phyloP scores from a whole-genome alignment of 2,797 vertebrate species.

The Ciconia nigra region DNA sequence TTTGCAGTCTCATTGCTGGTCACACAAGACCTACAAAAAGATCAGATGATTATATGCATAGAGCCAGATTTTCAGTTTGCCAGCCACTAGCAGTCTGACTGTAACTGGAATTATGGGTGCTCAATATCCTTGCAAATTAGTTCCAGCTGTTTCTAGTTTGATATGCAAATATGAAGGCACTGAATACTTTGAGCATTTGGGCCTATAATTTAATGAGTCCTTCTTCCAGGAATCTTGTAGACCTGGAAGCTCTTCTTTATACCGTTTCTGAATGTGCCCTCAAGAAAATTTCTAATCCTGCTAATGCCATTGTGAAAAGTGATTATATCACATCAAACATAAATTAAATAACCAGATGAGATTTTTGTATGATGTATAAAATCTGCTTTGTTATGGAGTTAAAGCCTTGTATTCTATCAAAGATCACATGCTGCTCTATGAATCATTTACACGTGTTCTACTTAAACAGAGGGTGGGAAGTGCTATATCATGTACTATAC shows the following conservation, averaged over 20 bases:
- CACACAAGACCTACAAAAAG: background rate
- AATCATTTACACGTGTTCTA: background rate
- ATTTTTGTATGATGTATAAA: background rate
- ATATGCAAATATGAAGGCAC: background rate
- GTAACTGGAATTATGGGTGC: background rate
- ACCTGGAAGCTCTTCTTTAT: background rate
- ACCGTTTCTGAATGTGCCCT: background rate
- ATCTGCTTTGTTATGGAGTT: background rate
- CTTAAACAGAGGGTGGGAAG: background rate
- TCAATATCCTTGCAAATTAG: background rate
- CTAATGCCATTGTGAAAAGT: background rate
- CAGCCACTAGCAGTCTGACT: background rate
- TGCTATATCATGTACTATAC: background rate
- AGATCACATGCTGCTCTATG: background rate
- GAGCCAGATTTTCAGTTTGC: background rate
- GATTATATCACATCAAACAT: background rate
- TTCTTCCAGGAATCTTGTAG: background rate
- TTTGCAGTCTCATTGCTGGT: background rate
- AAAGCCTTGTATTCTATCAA: background rate
- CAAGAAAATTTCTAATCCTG: background rate
- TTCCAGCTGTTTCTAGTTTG: constrained; percentile 7
- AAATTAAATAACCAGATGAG: background rate
- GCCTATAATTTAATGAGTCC: background rate
- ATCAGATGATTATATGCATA: background rate
- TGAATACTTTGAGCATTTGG: background rate